phyloP scores from a whole-genome alignment of 2,113 vertebrate genomes.

The Eonycteris spelaea region DNA sequence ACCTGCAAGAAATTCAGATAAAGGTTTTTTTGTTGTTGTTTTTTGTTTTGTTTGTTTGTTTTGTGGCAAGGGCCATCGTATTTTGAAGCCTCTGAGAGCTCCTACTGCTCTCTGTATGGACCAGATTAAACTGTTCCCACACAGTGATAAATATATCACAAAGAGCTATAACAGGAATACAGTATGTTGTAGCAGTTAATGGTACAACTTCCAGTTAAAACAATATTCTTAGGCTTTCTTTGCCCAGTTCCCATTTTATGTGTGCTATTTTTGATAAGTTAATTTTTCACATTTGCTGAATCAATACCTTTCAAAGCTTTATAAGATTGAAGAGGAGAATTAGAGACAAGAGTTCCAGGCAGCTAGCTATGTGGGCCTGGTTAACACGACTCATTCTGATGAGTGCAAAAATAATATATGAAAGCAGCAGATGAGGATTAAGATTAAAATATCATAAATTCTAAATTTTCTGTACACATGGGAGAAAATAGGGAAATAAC shows the following conservation, averaged over 20 bases:
- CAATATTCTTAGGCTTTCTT: conserved; percentile 62
- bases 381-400: not conserved
- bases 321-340: not conserved
- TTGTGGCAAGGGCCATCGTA: conserved; percentile 54
- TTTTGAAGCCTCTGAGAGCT: conserved; percentile 46
- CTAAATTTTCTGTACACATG: not conserved
- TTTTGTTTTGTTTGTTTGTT: not conserved
- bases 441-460: not conserved
- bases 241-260: conserved; percentile 40
- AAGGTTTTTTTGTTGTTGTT: conserved; percentile 20
- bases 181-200: conserved; percentile 61
- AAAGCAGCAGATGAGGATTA: not conserved
- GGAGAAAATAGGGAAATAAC: not conserved
- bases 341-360: not conserved
- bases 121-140: conserved; percentile 51
- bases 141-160: conserved; percentile 53
- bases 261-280: conserved; percentile 49
- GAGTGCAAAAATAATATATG: not conserved
- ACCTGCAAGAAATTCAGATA: conserved; percentile 65
- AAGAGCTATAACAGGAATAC: conserved; percentile 57
- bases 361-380: not conserved
- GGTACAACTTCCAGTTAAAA: conserved; percentile 67
- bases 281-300: conserved; percentile 64
- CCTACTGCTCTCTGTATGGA: conserved; percentile 45
- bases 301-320: conserved; percentile 62